phyloP scores from a whole-genome alignment of 2,797 vertebrate species.

The Antennarius maculatus region DNA sequence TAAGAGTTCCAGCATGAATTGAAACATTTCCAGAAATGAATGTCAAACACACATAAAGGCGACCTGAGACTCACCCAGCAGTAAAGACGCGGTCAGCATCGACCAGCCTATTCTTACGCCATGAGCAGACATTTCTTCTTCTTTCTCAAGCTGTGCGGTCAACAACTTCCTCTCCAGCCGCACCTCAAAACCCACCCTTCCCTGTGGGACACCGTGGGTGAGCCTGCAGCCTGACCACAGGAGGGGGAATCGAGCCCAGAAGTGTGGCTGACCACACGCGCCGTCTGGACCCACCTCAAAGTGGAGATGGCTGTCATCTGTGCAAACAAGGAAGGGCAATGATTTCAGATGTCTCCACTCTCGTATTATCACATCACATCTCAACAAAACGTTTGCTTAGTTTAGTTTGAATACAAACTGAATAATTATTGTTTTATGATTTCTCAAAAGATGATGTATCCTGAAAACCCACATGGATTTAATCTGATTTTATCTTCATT shows the following conservation, averaged over 20 bases:
- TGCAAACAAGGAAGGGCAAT: not conserved
- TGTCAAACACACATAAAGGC: not conserved
- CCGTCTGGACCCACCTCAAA: constrained; percentile 86
- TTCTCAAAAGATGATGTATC: not conserved
- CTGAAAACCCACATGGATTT: constrained; percentile 82
- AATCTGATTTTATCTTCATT: constrained; percentile 83
- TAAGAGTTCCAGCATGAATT: not conserved
- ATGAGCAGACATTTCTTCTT: constrained; percentile 61
- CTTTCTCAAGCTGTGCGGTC: constrained; percentile 57
- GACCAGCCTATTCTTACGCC: constrained; percentile 91
- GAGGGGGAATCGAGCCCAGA: constrained; percentile 87
- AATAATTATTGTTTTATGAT: not conserved
- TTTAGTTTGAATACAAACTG: not conserved
- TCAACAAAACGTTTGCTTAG: not conserved
- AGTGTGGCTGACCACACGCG: constrained; percentile 85
- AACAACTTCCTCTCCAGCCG: constrained; percentile 86
- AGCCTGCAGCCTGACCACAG: constrained; percentile 91
- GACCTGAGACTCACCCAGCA: constrained; percentile 82
- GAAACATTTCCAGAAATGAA: not conserved
- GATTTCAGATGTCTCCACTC: not conserved
- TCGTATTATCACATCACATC: not conserved
- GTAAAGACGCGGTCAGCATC: constrained; percentile 75
- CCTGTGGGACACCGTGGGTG: constrained; percentile 86
- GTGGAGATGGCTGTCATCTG: constrained; percentile 90
- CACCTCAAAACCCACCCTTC: constrained; percentile 89